phyloP scores from a whole-genome alignment of 2,113 vertebrate species.

The Triplophysa siluroides region DNA sequence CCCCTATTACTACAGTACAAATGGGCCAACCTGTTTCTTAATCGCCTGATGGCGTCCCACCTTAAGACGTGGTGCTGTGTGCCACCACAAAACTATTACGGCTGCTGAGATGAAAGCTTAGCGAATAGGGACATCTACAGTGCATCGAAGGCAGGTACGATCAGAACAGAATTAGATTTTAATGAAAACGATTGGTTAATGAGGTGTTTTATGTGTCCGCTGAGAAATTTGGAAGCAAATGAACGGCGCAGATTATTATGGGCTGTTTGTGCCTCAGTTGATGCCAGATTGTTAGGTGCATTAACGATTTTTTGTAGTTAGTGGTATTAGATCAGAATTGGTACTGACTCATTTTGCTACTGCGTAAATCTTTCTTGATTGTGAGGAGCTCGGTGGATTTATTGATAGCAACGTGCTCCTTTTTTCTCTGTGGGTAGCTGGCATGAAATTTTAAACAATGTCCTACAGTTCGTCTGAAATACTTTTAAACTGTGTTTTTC shows the following conservation, averaged over 20 bases:
- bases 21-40: conserved; percentile 41
- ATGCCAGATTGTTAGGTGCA: neutral
- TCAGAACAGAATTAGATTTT: neutral
- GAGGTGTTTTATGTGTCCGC: neutral
- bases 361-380: neutral
- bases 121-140: neutral
- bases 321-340: neutral
- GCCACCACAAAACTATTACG: neutral
- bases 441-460: neutral
- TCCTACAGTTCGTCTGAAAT: neutral
- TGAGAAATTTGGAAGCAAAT: conserved; percentile 24
- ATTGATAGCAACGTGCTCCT: neutral
- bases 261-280: neutral
- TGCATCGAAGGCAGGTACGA: neutral
- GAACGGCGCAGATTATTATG: neutral
- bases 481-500: neutral
- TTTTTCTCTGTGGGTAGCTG: neutral
- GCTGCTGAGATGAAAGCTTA: neutral
- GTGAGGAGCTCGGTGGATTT: neutral
- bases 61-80: neutral
- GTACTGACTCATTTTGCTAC: neutral
- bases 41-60: conserved; percentile 11
- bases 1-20: conserved; percentile 47
- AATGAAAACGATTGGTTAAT: neutral
- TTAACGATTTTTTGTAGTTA: neutral